phyloP scores from a whole-genome alignment of 2,797 vertebrate species.

The Aldrovandia affinis region DNA sequence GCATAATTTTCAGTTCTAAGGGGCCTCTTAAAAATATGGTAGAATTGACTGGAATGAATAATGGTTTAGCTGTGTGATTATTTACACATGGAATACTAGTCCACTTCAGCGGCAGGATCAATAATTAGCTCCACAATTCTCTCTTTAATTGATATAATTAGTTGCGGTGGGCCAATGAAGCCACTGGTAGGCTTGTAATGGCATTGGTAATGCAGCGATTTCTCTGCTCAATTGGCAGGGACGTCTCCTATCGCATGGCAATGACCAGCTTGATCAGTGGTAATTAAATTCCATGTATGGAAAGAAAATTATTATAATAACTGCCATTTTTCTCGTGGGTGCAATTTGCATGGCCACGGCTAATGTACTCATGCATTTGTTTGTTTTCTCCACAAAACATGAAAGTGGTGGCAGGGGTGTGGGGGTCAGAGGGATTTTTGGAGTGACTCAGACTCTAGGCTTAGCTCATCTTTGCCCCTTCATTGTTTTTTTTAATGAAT shows the following conservation, averaged over 20 bases:
- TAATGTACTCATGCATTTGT: neutral
- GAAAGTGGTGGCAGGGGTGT: neutral
- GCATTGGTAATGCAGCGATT: conserved; percentile 15
- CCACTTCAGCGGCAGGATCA: conserved; percentile 19
- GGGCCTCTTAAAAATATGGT: neutral
- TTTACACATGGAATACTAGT: conserved; percentile 1
- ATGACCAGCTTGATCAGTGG: neutral
- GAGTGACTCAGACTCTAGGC: no score
- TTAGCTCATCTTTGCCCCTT: no score
- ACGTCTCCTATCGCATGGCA: neutral
- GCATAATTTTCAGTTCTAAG: neutral
- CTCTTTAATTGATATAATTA: conserved; percentile 53
- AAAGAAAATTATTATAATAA: neutral
- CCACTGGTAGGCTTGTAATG: conserved; percentile 36
- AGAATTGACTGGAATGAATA: conserved; percentile 20
- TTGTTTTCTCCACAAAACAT: neutral
- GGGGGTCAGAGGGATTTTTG: no score
- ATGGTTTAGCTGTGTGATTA: conserved; percentile 16
- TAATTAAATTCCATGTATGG: neutral
- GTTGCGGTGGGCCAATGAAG: conserved; percentile 31
- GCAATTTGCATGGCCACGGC: neutral
- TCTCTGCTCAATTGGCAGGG: conserved; percentile 26
- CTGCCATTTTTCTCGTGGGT: neutral
- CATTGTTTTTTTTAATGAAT: no score
- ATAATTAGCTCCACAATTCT: conserved; percentile 36